A percentile compares a stretch with the other conserved stretches of the same genome.
These are phyloP conservation scores for Blera fallax DNA, from an alignment of 2,888 invertebrate genomes.

Conservation along the genomic window DNA sequence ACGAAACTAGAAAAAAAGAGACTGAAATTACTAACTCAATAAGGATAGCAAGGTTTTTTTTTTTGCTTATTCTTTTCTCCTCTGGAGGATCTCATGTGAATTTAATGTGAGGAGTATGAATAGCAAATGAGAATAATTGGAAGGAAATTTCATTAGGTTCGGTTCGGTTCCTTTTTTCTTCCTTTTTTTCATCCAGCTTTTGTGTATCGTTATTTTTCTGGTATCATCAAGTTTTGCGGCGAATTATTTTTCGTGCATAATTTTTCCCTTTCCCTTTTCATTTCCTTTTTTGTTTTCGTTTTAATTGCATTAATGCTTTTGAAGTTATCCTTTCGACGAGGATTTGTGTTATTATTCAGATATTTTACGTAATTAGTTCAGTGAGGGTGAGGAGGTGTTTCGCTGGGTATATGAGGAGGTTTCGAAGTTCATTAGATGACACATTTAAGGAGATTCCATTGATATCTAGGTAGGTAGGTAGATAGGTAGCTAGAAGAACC, in stretches of 20 bases:
- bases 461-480: too few relatives aligned
- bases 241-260: constrained; percentile 25
- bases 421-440: too few relatives aligned
- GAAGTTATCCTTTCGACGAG: not conserved
- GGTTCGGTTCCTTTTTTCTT: not conserved
- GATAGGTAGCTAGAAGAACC: too few relatives aligned
- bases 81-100: constrained; percentile 1
- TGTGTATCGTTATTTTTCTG: not conserved
- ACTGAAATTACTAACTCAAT: constrained; percentile 22
- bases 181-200: not conserved
- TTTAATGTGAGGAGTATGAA: constrained; percentile 11
- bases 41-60: constrained; percentile 19
- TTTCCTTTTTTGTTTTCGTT: not conserved
- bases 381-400: too few relatives aligned
- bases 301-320: constrained; percentile 19
- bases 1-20: not conserved
- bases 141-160: constrained; percentile 36
- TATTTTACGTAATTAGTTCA: too few relatives aligned
- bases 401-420: too few relatives aligned
- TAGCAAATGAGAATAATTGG: constrained; percentile 29
- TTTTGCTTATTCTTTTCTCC: not conserved
- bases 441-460: too few relatives aligned
- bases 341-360: not conserved
- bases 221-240: constrained; percentile 4
- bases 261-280: not conserved